Base-by-base conservation (phyloP, 2,888 invertebrate species). In the Boloria euphrosyne region DNA sequence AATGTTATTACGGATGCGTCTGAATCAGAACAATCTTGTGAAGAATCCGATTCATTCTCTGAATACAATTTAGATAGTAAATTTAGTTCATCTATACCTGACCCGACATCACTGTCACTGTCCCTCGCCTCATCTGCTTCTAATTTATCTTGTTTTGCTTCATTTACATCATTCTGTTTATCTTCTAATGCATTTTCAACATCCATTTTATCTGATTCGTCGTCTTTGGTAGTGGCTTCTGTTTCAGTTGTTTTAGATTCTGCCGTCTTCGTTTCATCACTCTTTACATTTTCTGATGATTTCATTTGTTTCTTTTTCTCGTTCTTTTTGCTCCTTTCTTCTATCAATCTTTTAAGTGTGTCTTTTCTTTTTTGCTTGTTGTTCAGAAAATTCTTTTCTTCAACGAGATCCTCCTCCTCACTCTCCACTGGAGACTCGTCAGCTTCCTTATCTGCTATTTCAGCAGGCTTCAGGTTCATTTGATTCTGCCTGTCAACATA, bases 401-500 rank as follows among this genome's bases (percentile, higher is more conserved):
- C 84, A 55, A 75, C 73, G 2, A 73, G 66, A 54, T 81, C 83
- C n/a, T 90, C 92, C 18, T 89, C 91, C 69, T 89, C 91, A 71
- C 87, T 89, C 65, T 90, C 90, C 2, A 80, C 76, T 5, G 90
- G 87, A 10, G 92, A 90, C 70, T 90, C 89, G 17, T 92, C 89
- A 0, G 89, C 90, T 73, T 92, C 92, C 68, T 89, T 90, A 64
- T 92, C 92, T 6, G 84, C 87, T 54, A 92, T 89, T 77, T 90
- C 91, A 66, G 75, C 85, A 61, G 81, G 86, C 77, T 88, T 89
- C 66, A 92, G 76, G 65, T 88, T 86, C 44, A 91, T 74, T 75
- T 80, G 86, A 66, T 83, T 87, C 74, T 92, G 91, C 72, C 83
- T 84, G 60, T 90, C 90, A 53, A 85, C 90, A 80, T 76, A 92